phyloP scores from a whole-genome alignment of 2,113 vertebrate species.

The Oenanthe melanoleuca region DNA sequence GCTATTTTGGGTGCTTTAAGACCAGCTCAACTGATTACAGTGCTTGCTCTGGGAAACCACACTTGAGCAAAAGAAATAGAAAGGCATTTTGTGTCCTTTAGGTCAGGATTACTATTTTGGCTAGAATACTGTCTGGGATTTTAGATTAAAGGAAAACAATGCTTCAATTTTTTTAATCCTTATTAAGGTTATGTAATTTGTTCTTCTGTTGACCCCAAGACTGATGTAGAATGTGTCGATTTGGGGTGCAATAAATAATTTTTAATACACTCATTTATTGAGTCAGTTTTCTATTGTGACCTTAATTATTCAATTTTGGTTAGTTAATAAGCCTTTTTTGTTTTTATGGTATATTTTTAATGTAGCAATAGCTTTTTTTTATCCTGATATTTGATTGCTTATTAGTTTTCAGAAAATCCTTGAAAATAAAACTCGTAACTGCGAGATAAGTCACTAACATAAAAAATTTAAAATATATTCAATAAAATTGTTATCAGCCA shows the following conservation, averaged over 20 bases:
- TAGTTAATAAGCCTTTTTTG: not conserved
- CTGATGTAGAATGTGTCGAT: not conserved
- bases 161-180: not conserved
- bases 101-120: not conserved
- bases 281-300: too few species aligned
- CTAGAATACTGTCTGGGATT: not conserved
- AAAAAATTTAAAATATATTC: not conserved
- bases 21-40: not conserved
- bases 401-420: not conserved
- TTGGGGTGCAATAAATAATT: not conserved
- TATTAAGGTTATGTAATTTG: not conserved
- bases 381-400: not conserved
- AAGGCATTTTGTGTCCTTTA: not conserved
- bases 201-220: not conserved
- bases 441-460: not conserved
- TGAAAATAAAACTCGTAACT: not conserved
- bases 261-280: not conserved
- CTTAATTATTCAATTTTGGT: not conserved
- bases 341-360: too few species aligned
- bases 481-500: not conserved
- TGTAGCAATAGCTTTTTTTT: not conserved
- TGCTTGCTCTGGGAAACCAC: not conserved
- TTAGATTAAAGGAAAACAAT: not conserved
- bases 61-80: not conserved
- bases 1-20: not conserved